Conservation (phyloP, 2,888 invertebrate genomes). For the Temnothorax unifasciatus region DNA sequence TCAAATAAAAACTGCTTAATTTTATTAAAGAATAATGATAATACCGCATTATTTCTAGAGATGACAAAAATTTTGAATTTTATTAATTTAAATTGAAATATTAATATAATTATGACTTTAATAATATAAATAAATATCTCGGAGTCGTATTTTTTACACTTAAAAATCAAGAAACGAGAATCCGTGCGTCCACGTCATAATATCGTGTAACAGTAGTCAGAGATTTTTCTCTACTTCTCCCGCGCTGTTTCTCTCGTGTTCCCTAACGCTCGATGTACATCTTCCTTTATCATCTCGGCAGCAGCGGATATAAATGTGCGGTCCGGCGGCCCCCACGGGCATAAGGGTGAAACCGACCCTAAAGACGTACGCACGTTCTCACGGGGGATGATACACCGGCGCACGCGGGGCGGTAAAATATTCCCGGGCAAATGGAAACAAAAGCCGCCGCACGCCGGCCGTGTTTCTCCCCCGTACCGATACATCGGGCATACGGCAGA, state of each 20-base stretch:
- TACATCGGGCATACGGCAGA: constrained; percentile 63
- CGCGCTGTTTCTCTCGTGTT: constrained; percentile 25
- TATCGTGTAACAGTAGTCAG: neutral
- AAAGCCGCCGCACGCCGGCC: constrained; percentile 58
- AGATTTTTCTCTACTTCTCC: neutral
- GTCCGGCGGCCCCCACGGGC: constrained; percentile 4
- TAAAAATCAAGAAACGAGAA: constrained; percentile 8
- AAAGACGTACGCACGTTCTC: constrained; percentile 42
- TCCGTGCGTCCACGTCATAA: neutral
- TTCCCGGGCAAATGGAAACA: constrained; percentile 69
- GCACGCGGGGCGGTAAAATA: constrained; percentile 66
- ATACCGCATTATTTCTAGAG: neutral
- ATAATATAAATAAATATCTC: neutral
- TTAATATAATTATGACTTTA: neutral
- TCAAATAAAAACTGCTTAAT: neutral
- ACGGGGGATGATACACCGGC: constrained; percentile 49
- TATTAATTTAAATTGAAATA: neutral
- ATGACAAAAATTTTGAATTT: neutral
- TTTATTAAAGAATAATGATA: neutral
- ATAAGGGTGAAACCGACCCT: constrained; percentile 37
- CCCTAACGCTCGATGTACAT: constrained; percentile 23
- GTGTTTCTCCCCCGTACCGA: constrained; percentile 65
- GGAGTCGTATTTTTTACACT: neutral
- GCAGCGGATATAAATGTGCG: constrained; percentile 28
- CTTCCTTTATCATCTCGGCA: constrained; percentile 44